A percentile compares a stretch with the other conserved stretches of the same genome.
These are phyloP conservation scores for Cylloceria caligata DNA, from an alignment of 2,888 invertebrate genomes.

Conservation along the genomic window DNA sequence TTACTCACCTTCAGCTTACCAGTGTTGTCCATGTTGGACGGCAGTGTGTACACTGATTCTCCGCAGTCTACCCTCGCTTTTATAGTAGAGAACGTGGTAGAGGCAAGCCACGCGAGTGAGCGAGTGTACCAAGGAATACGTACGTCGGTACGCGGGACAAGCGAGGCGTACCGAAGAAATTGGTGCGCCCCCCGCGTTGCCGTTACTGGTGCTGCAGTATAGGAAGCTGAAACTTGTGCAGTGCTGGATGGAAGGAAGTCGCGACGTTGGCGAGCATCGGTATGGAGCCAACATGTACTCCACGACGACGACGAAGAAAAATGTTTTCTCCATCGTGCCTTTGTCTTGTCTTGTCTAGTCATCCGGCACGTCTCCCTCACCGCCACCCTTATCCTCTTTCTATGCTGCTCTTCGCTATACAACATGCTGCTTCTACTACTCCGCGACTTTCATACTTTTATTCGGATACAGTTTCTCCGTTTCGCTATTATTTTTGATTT, in stretches of 20 bases:
- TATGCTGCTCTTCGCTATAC: constrained; percentile 14
- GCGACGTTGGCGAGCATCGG: constrained; percentile 68
- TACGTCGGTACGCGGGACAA: constrained; percentile 57
- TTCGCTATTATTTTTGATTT: constrained; percentile 62
- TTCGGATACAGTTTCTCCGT: constrained; percentile 35
- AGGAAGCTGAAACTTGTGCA: constrained; percentile 72
- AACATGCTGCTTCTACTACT: constrained; percentile 8
- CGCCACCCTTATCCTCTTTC: constrained; percentile 33
- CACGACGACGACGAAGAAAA: constrained; percentile 23
- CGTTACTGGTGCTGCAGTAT: constrained; percentile 62
- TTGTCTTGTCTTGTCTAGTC: constrained; percentile 48
- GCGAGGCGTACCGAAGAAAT: constrained; percentile 70
- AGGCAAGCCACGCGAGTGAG: constrained; percentile 32
- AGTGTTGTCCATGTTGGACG: constrained; percentile 83
- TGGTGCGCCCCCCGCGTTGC: constrained; percentile 44
- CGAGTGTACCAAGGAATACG: constrained; percentile 30
- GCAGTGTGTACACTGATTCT: constrained; percentile 82
- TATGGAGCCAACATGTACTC: constrained; percentile 27
- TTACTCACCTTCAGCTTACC: constrained; percentile 82
- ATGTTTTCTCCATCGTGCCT: constrained; percentile 54
- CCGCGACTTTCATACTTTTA: constrained; percentile 36
- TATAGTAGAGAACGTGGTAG: constrained; percentile 75
- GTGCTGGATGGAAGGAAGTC: constrained; percentile 73
- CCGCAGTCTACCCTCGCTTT: constrained; percentile 82
- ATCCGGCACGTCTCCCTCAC: constrained; percentile 25